Base-by-base conservation (phyloP, 2,797 vertebrate genomes). In the Chelonia mydas region DNA sequence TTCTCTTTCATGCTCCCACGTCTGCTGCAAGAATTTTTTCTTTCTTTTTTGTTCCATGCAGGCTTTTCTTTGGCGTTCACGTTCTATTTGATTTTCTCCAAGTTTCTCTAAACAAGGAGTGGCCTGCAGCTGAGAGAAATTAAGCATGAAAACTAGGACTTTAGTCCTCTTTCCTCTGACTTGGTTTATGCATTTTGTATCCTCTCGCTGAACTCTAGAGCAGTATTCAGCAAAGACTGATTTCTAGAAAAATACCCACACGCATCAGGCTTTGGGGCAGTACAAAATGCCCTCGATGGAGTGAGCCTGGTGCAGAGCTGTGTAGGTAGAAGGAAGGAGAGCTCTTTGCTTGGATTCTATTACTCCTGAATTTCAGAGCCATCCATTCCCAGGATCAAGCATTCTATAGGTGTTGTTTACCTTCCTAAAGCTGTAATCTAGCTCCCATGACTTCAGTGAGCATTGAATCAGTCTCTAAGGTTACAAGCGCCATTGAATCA, bases 1-100 rank as follows among this genome's bases (percentile, higher is more conserved):
- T 41, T 95, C 51, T 83, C 92, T 89, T 88, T 93, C 90, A 80
- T 79, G 54, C 87, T 95, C 74, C 83, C 72, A n/a, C 88, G 92
- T 53, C 10, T 88, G 53, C 33, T 53, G 51, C 33, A 90, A 92
- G 12, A 84, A 31, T 27, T 88, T 94, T 93, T 95, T 85, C 53
- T 92, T 90, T 54, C 54, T 95, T 8, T 87, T 90, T 16, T 47
- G 83, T 53, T 96, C 82, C 83, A 33, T 81, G 57, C 27, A 85
- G 78, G 47, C 51, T 81, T 89, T 68, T 81, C 57, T 90, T 72
- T 87, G 27, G n/a, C 5, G 33, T 49, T 83, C 16, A 54, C 6
- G 11, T 53, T 84, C 31, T 53, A 17, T 41, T 82, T 94, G 68
- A 27, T 80, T 91, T 88, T 88, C 55, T 65, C 83, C 49, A 27